These are phyloP conservation scores for Semnornis frantzii DNA, from an alignment of 2,113 vertebrate species.

Conservation along the genomic window DNA sequence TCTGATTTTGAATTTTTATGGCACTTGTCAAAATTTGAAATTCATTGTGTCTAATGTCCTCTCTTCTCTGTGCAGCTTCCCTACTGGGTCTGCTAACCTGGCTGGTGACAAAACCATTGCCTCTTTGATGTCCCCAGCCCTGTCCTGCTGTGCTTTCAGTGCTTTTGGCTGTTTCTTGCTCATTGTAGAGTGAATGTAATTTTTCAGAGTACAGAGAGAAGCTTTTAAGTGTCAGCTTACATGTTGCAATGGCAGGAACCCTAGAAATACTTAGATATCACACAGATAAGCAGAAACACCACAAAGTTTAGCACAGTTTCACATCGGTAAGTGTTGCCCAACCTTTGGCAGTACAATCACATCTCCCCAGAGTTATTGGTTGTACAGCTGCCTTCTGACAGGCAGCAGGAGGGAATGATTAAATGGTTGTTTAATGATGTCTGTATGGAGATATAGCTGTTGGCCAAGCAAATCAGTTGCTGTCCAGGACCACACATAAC, in stretches of 20 bases:
- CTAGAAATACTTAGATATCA: neutral
- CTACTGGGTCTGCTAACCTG: conserved; percentile 5
- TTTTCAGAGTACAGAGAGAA: neutral
- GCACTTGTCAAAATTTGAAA: neutral
- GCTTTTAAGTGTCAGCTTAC: neutral
- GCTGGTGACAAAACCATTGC: neutral
- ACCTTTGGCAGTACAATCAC: neutral
- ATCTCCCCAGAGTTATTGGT: neutral
- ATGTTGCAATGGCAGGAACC: neutral
- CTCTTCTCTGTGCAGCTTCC: neutral
- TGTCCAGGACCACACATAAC: neutral
- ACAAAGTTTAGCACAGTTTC: neutral
- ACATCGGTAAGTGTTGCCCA: neutral
- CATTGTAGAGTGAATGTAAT: neutral
- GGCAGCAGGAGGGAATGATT: neutral
- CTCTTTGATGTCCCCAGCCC: neutral
- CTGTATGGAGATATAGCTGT: neutral
- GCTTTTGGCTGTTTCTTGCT: neutral
- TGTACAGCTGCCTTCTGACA: neutral
- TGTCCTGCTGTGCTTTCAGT: neutral
- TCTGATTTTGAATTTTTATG: neutral
- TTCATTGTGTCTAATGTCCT: neutral
- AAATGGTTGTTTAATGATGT: neutral
- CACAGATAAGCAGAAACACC: neutral
- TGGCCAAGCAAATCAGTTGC: neutral